A percentile compares a stretch with the other conserved stretches of the same genome.
Evolutionary conservation across 2,888 invertebrate genomes (phyloP).

Genomic region (Sphinx pinastri): DNA sequence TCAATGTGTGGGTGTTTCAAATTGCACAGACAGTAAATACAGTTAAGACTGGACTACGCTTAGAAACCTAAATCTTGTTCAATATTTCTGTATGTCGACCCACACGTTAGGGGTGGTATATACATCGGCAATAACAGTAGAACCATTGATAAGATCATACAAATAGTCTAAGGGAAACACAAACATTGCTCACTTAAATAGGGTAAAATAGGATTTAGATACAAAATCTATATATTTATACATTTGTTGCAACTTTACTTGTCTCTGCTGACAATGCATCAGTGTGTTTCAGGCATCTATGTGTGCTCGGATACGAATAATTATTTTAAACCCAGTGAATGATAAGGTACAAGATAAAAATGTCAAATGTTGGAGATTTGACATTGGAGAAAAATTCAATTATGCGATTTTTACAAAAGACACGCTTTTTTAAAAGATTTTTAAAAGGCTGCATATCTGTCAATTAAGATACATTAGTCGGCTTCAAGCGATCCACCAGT

Average conservation of each 20-base stretch:
- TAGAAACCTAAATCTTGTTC: too few species aligned
- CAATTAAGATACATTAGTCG: conserved; percentile 14
- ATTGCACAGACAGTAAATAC: too few species aligned
- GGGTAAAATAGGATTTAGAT: neutral
- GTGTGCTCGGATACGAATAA: conserved; percentile 16
- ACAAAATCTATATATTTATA: neutral
- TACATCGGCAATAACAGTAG: too few species aligned
- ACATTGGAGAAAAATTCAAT: neutral
- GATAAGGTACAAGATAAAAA: neutral
- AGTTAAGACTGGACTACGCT: too few species aligned
- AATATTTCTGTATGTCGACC: too few species aligned
- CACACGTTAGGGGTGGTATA: neutral
- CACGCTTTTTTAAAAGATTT: neutral
- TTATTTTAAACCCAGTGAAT: neutral
- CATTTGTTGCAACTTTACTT: conserved; percentile 33
- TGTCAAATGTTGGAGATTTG: neutral
- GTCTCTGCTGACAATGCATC: conserved; percentile 46
- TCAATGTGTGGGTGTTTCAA: too few species aligned
- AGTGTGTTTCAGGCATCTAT: conserved; percentile 59
- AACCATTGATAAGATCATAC: neutral
- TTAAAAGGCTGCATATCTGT: conserved; percentile 16
- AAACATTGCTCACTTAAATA: conserved; percentile 9
- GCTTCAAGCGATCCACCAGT: conserved; percentile 9
- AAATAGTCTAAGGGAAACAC: neutral
- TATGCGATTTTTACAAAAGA: neutral